Evolutionary conservation across 2,888 invertebrate species (phyloP).

Genomic region (Plebejus melissa): DNA sequence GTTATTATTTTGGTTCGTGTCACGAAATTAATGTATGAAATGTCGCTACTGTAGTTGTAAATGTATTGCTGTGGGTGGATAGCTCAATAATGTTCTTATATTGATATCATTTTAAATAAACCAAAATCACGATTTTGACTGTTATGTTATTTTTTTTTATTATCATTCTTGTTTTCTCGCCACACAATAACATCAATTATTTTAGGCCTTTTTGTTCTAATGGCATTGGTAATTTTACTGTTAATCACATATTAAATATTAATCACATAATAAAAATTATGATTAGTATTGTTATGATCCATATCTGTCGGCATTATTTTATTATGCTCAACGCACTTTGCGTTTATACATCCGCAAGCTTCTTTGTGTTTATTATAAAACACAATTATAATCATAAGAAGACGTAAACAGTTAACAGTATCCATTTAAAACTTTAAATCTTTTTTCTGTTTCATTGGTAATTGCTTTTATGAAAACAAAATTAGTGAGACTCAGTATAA

Average conservation of each 20-base stretch:
- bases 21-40: conserved; percentile 65
- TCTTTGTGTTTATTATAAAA: background rate
- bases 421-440: too few species aligned
- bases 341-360: background rate
- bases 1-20: conserved; percentile 34
- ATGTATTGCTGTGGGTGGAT: conserved; percentile 16
- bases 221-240: too few species aligned
- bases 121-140: background rate
- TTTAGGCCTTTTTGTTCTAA: too few species aligned
- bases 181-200: too few species aligned
- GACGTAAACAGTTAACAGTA: too few species aligned
- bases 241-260: too few species aligned
- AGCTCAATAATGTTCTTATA: background rate
- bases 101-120: background rate
- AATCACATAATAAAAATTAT: too few species aligned
- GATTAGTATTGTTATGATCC: background rate
- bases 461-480: too few species aligned
- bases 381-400: too few species aligned
- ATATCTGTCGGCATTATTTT: background rate
- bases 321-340: background rate
- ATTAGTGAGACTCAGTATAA: too few species aligned
- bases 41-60: conserved; percentile 63
- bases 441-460: too few species aligned
- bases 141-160: background rate
- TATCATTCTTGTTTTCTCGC: background rate